These are phyloP conservation scores for Alligator mississippiensis DNA, from an alignment of 2,113 vertebrate species.

Conservation along the genomic window DNA sequence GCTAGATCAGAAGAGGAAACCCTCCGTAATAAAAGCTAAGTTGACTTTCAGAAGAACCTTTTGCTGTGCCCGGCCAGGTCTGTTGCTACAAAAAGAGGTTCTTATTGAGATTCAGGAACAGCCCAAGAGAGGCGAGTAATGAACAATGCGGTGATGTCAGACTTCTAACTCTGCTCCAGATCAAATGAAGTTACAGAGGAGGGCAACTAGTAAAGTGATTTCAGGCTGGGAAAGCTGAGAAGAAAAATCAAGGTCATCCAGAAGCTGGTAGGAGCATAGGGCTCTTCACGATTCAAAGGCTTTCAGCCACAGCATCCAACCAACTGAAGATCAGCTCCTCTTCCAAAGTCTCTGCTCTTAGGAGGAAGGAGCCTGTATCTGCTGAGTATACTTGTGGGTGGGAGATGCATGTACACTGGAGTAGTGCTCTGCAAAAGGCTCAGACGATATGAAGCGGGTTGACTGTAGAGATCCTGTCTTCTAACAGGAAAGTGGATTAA, in stretches of 20 bases:
- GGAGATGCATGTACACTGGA: neutral
- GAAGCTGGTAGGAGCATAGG: fast-evolving
- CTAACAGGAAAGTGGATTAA: fast-evolving
- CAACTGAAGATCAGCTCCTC: neutral
- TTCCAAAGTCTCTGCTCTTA: neutral
- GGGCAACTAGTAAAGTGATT: no score
- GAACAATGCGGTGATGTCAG: neutral
- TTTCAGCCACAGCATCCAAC: neutral
- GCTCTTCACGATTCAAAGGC: fast-evolving
- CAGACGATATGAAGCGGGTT: neutral
- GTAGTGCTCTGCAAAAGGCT: neutral
- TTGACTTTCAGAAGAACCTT: neutral
- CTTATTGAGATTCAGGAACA: neutral
- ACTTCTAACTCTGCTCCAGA: neutral
- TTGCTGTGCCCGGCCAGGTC: fast-evolving
- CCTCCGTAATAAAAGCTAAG: neutral
- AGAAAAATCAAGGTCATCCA: fast-evolving
- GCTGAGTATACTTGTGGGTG: neutral
- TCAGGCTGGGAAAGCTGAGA: neutral
- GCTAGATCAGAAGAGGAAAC: neutral
- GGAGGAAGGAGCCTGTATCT: neutral
- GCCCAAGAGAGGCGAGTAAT: neutral
- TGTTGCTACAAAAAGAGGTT: neutral
- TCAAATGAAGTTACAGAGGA: neutral
- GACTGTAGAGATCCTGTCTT: neutral